Percentiles rank a stretch among this genome's conserved stretches.
Evolutionary conservation across 2,113 vertebrate genomes (phyloP).

Genomic region (Melanostigma gelatinosum): DNA sequence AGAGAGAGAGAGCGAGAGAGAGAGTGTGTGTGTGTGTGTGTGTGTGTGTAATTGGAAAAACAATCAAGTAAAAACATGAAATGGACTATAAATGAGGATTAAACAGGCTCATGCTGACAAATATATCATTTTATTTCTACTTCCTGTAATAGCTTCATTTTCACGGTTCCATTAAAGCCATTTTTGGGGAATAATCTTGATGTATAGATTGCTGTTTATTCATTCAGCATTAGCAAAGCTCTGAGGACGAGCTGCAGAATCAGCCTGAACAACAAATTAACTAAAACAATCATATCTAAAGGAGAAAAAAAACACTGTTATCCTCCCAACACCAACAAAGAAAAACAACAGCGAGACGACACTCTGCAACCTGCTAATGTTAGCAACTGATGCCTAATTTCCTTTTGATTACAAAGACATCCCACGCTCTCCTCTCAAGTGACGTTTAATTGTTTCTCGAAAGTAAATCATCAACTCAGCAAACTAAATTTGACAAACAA

Average conservation of each 20-base stretch:
- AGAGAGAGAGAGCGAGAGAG: neutral
- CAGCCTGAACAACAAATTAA: slow-evolving; percentile 60
- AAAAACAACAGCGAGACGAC: slow-evolving; percentile 51
- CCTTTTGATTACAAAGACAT: slow-evolving; percentile 80
- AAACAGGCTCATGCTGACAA: slow-evolving; percentile 4
- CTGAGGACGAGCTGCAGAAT: slow-evolving; percentile 51
- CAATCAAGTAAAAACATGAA: neutral
- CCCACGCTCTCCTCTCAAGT: slow-evolving; percentile 81
- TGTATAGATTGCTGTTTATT: slow-evolving; percentile 25
- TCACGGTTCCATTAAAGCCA: slow-evolving; percentile 27
- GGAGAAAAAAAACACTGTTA: slow-evolving; percentile 19
- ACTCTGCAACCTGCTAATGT: slow-evolving; percentile 74
- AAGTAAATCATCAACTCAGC: slow-evolving; percentile 82
- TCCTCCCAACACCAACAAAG: slow-evolving; percentile 47
- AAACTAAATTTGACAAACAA: slow-evolving; percentile 80
- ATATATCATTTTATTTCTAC: slow-evolving; percentile 17
- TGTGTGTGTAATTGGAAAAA: neutral
- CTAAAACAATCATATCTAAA: slow-evolving; percentile 61
- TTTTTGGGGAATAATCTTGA: slow-evolving; percentile 51
- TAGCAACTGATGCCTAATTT: slow-evolving; percentile 78
- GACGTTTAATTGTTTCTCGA: slow-evolving; percentile 79
- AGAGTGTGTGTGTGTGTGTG: slow-evolving; percentile 4
- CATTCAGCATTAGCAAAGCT: slow-evolving; percentile 58
- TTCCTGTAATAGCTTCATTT: slow-evolving; percentile 38
- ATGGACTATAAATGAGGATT: slow-evolving; percentile 20